These are phyloP conservation scores for Hippocampus comes DNA, from an alignment of 2,113 vertebrate genomes.

Conservation along the genomic window DNA sequence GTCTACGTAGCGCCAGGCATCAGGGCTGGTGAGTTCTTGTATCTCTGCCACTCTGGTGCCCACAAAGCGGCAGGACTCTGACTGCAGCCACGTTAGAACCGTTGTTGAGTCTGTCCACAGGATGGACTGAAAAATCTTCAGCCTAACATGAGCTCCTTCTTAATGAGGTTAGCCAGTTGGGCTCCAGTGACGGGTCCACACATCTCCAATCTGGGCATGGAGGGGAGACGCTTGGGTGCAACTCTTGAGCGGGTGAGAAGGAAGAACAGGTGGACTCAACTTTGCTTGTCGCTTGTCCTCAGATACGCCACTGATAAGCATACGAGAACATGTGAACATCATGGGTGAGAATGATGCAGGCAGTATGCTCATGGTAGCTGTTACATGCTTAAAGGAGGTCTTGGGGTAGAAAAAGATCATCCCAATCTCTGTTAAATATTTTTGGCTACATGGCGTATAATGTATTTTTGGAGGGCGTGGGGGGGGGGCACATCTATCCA, in stretches of 20 bases:
- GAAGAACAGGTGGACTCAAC: background rate
- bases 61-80: background rate
- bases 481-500: no score
- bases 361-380: background rate
- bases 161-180: background rate
- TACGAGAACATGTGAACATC: slow-evolving; percentile 1
- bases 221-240: background rate
- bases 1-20: background rate
- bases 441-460: no score
- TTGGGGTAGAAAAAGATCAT: no score
- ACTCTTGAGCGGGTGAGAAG: background rate
- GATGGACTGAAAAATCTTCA: background rate
- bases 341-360: no score
- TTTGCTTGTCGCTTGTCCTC: background rate
- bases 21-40: background rate
- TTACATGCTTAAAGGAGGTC: no score
- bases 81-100: background rate
- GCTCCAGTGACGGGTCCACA: background rate
- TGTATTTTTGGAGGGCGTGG: no score
- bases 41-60: slow-evolving; percentile 1
- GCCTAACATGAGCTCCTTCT: background rate
- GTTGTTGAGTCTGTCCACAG: background rate
- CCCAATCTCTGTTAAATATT: no score
- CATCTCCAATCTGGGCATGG: background rate
- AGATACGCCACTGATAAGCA: background rate